A percentile compares a stretch with the other conserved stretches of the same genome.
phyloP scores from a whole-genome alignment of 30 jellyfish, hydroid and myxozoan genomes.

The Hydractinia echinata region DNA sequence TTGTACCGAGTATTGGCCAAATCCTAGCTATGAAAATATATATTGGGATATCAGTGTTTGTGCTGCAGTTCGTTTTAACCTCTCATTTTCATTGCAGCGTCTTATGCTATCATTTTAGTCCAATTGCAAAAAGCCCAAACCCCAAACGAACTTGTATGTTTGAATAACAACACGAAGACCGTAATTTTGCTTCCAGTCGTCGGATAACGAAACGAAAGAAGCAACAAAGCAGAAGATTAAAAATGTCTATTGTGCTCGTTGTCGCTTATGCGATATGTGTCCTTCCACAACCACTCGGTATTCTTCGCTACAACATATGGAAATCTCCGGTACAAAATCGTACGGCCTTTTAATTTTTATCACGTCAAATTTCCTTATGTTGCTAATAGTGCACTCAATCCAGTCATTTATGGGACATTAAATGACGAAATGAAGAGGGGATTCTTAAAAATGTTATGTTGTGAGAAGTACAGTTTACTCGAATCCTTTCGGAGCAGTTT shows the following conservation, averaged over 20 bases:
- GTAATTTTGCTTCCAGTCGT: neutral
- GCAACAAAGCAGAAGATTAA: conserved; percentile 51
- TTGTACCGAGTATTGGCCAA: conserved; percentile 84
- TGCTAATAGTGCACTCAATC: conserved; percentile 72
- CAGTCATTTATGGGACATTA: conserved; percentile 77
- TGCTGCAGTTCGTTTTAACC: conserved; percentile 74
- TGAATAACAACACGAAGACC: neutral
- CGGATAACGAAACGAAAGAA: conserved; percentile 40
- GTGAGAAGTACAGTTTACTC: neutral
- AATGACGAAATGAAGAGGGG: conserved; percentile 77
- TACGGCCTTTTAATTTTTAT: conserved; percentile 46
- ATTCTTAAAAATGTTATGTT: neutral
- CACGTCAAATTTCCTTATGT: conserved; percentile 54
- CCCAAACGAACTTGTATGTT: conserved; percentile 23
- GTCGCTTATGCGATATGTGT: conserved; percentile 66
- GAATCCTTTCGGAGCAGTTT: conserved; percentile 1
- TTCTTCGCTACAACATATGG: conserved; percentile 72
- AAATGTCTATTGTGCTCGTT: conserved; percentile 54
- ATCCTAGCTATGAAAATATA: conserved; percentile 17
- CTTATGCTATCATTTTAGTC: conserved; percentile 49
- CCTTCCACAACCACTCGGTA: conserved; percentile 84
- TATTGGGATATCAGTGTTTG: conserved; percentile 71
- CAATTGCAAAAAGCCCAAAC: conserved; percentile 39
- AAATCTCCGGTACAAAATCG: conserved; percentile 24
- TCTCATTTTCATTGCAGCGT: conserved; percentile 41